Evolutionary conservation across 2,888 invertebrate genomes (phyloP).

Genomic region (Hermaeophaga mercurialis): DNA sequence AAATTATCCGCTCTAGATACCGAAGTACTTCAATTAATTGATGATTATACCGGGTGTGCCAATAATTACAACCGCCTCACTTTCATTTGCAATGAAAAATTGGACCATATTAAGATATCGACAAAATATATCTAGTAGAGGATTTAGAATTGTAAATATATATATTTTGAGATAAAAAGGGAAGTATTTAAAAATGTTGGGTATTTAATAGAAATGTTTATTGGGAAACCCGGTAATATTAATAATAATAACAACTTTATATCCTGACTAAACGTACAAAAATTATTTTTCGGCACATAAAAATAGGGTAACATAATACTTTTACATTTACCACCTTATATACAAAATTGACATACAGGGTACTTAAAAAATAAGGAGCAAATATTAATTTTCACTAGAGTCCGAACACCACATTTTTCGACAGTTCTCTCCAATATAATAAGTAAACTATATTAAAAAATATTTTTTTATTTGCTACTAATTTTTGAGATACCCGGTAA

Average conservation of each 20-base stretch:
- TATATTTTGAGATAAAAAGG: no score
- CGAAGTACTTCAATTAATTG: slow-evolving; percentile 13
- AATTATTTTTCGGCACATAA: slow-evolving; percentile 24
- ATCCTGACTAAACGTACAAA: slow-evolving; percentile 17
- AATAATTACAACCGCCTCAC: no score
- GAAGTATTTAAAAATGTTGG: no score
- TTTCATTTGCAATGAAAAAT: no score
- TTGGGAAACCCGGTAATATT: slow-evolving; percentile 2
- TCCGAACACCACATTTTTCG: background rate
- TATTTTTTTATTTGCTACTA: slow-evolving; percentile 2
- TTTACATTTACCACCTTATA: slow-evolving; percentile 24
- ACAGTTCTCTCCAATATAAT: no score
- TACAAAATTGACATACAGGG: slow-evolving; percentile 17
- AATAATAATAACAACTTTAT: slow-evolving; percentile 27
- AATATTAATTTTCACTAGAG: slow-evolving; percentile 2
- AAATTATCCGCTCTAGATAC: slow-evolving; percentile 10
- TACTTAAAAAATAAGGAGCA: slow-evolving; percentile 4
- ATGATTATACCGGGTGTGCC: slow-evolving; percentile 1
- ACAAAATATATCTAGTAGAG: no score
- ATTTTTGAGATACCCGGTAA: slow-evolving; percentile 9
- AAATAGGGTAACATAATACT: slow-evolving; percentile 23
- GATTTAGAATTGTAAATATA: no score
- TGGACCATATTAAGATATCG: no score
- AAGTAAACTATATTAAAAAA: no score
- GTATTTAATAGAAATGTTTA: background rate